Evolutionary conservation across 2,888 invertebrate genomes (phyloP).

Genomic region (Phyllotreta cruciferae): DNA sequence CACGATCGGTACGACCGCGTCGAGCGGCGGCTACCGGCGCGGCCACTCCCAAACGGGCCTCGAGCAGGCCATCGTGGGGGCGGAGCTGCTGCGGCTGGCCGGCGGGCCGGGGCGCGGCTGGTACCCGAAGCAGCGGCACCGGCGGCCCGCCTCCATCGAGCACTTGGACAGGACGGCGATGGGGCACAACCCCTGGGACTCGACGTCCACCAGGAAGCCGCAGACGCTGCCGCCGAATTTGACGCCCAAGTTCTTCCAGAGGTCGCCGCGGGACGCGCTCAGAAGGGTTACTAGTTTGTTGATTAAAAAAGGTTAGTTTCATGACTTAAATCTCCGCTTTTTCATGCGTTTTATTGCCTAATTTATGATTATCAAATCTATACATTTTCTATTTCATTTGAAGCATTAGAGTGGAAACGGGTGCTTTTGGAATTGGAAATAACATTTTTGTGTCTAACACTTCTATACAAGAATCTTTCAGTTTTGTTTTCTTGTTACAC

Average conservation of each 20-base stretch:
- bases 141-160: slow-evolving; percentile 81
- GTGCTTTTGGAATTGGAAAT: no score
- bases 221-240: slow-evolving; percentile 87
- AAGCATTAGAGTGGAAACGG: no score
- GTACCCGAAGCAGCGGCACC: slow-evolving; percentile 77
- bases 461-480: no score
- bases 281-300: slow-evolving; percentile 88
- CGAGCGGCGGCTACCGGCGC: slow-evolving; percentile 48
- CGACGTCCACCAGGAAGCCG: slow-evolving; percentile 72
- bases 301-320: slow-evolving; percentile 66
- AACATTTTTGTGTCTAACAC: no score
- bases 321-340: neutral
- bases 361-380: no score
- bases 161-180: slow-evolving; percentile 79
- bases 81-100: slow-evolving; percentile 79
- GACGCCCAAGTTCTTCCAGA: slow-evolving; percentile 89
- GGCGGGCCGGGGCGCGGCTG: slow-evolving; percentile 86
- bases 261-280: slow-evolving; percentile 85
- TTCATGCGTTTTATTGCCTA: no score
- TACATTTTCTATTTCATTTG: no score
- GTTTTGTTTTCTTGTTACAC: no score
- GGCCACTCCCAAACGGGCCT: slow-evolving; percentile 53
- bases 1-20: slow-evolving; percentile 49
- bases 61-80: slow-evolving; percentile 70
- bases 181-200: slow-evolving; percentile 62